Evolutionary conservation across 2,888 invertebrate genomes (phyloP).

Genomic region (Neoascia interrupta): DNA sequence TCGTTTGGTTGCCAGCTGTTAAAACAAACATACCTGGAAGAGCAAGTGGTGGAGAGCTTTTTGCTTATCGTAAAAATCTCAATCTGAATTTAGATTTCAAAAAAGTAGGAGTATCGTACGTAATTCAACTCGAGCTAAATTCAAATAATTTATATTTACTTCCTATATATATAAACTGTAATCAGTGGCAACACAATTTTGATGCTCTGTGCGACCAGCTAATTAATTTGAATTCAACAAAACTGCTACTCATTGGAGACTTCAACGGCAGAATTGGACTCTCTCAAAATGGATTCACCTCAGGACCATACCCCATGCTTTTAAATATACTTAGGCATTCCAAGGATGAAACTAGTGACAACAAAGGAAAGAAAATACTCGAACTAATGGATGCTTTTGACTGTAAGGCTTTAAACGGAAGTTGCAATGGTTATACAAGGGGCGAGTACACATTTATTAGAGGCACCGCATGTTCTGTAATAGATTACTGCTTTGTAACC

Average conservation of each 20-base stretch:
- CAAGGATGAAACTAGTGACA: not conserved
- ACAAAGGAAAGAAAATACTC: not conserved
- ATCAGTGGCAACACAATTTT: too few relatives aligned
- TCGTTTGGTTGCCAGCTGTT: slow-evolving; percentile 6
- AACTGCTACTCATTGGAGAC: too few relatives aligned
- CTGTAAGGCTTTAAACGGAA: slow-evolving; percentile 10
- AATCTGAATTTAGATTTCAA: not conserved
- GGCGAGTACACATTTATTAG: slow-evolving; percentile 9
- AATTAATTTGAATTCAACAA: too few relatives aligned
- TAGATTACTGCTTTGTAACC: slow-evolving; percentile 11
- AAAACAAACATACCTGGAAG: slow-evolving; percentile 11
- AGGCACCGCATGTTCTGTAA: slow-evolving; percentile 6
- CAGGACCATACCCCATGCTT: too few relatives aligned
- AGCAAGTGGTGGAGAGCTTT: slow-evolving; percentile 9
- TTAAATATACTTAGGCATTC: not conserved
- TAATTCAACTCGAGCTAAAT: too few relatives aligned
- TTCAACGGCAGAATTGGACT: slow-evolving; percentile 9
- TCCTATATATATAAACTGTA: too few relatives aligned
- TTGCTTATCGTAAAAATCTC: slow-evolving; percentile 6
- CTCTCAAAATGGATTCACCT: slow-evolving; percentile 8
- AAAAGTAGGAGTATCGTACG: too few relatives aligned
- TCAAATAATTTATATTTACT: too few relatives aligned
- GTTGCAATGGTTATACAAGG: not conserved
- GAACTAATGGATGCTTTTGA: not conserved
- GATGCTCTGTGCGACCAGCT: too few relatives aligned